Evolutionary conservation across 2,888 invertebrate genomes (phyloP).

Genomic region (Tortricodes alternella): DNA sequence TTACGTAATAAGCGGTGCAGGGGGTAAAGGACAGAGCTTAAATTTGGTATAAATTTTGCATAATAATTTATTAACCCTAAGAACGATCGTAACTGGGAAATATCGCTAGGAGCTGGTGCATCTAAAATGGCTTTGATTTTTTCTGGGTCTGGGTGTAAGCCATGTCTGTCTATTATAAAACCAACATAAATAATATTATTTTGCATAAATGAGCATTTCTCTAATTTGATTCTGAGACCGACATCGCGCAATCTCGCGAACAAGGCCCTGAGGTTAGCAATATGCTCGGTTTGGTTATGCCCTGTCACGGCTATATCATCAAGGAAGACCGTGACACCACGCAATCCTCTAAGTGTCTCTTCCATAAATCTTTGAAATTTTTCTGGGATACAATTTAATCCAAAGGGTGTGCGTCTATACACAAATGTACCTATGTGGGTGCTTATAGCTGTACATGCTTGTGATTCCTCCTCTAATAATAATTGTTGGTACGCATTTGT

Average conservation of each 20-base stretch:
- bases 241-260: background rate
- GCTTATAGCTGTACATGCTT: conserved; percentile 34
- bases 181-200: background rate
- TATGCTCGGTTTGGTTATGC: background rate
- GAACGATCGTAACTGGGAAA: background rate
- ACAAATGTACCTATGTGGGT: conserved; percentile 27
- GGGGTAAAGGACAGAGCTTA: background rate
- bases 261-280: background rate
- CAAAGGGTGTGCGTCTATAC: conserved; percentile 8
- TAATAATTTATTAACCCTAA: conserved; percentile 9
- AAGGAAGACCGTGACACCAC: background rate
- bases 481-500: conserved; percentile 38
- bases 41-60: conserved; percentile 8
- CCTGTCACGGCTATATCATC: conserved; percentile 6
- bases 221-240: background rate
- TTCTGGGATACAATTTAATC: conserved; percentile 11
- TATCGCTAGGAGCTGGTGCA: background rate
- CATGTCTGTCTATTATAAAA: background rate
- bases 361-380: conserved; percentile 17
- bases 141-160: background rate
- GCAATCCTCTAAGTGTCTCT: background rate
- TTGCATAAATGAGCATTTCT: background rate
- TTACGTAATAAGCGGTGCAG: background rate
- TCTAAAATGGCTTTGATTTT: background rate
- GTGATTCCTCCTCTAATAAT: conserved; percentile 31